A percentile compares a stretch with the other conserved stretches of the same genome.
Evolutionary conservation across 2,113 vertebrate species (phyloP).

Genomic region (Centropus bengalensis): DNA sequence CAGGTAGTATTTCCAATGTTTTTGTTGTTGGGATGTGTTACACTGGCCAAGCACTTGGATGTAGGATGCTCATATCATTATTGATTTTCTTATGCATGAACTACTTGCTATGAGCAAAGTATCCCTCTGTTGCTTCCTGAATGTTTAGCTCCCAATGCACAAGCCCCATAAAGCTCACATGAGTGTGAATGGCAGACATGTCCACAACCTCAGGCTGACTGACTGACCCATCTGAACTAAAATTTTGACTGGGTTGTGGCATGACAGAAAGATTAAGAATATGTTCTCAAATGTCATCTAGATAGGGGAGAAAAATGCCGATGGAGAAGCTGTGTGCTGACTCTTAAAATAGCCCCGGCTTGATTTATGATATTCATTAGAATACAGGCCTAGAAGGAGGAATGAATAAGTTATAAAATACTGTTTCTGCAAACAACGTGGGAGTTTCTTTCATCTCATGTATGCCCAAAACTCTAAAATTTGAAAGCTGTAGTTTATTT

Average conservation of each 20-base stretch:
- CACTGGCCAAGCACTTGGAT: accelerated
- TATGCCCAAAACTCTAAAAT: neutral
- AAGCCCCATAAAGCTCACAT: accelerated
- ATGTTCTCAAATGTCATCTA: neutral
- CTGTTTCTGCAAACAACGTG: neutral
- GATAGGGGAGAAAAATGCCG: neutral
- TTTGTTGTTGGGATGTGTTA: neutral
- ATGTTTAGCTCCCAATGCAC: neutral
- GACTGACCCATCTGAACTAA: neutral
- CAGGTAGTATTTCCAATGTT: neutral
- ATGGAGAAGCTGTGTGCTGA: neutral
- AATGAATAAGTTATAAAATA: neutral
- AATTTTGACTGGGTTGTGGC: neutral
- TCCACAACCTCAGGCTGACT: neutral
- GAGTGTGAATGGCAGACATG: accelerated
- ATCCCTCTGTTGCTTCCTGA: neutral
- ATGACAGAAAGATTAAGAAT: neutral
- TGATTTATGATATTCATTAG: neutral
- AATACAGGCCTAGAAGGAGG: neutral
- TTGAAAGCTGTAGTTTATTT: neutral
- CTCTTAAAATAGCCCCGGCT: neutral
- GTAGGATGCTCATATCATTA: neutral
- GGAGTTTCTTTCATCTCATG: neutral
- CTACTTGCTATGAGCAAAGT: neutral
- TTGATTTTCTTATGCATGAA: neutral